Conservation (phyloP, 1,140 invertebrate species). For the Theocolax elegans region DNA sequence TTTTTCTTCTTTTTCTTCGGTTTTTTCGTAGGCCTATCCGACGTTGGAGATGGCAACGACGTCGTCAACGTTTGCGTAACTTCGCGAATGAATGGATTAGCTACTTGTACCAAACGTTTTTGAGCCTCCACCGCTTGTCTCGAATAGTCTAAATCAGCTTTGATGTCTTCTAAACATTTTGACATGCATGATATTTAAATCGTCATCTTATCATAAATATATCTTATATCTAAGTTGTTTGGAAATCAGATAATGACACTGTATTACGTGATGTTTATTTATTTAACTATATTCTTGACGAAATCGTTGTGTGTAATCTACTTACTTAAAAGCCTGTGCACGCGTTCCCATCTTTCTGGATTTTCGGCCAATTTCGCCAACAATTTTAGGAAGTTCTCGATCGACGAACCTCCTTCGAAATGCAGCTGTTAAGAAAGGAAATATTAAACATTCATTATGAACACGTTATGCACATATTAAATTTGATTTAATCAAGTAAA, state of each 20-base stretch:
- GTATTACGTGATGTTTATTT: slow-evolving; percentile 19
- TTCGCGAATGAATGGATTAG: neutral
- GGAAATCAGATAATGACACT: too few relatives aligned
- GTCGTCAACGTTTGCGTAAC: neutral
- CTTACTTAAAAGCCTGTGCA: slow-evolving; percentile 58
- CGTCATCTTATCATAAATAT: slow-evolving; percentile 1
- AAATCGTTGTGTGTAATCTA: slow-evolving; percentile 47
- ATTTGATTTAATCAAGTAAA: too few relatives aligned
- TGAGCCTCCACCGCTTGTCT: slow-evolving; percentile 37
- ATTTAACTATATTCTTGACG: neutral
- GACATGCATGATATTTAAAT: too few relatives aligned
- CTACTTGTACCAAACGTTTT: slow-evolving; percentile 38
- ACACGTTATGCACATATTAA: too few relatives aligned
- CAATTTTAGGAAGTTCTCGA: slow-evolving; percentile 55
- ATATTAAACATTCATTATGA: too few relatives aligned
- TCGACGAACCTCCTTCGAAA: slow-evolving; percentile 49
- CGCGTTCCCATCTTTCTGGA: slow-evolving; percentile 51
- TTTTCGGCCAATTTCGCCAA: slow-evolving; percentile 52
- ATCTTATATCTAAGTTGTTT: too few relatives aligned
- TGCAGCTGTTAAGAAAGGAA: slow-evolving; percentile 14
- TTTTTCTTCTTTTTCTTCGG: slow-evolving; percentile 52
- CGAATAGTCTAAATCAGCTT: slow-evolving; percentile 42
- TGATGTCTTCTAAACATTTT: slow-evolving; percentile 46
- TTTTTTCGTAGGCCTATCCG: slow-evolving; percentile 43
- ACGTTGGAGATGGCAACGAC: neutral